phyloP scores from a whole-genome alignment of 2,113 vertebrate genomes.

The Danionella cerebrum region DNA sequence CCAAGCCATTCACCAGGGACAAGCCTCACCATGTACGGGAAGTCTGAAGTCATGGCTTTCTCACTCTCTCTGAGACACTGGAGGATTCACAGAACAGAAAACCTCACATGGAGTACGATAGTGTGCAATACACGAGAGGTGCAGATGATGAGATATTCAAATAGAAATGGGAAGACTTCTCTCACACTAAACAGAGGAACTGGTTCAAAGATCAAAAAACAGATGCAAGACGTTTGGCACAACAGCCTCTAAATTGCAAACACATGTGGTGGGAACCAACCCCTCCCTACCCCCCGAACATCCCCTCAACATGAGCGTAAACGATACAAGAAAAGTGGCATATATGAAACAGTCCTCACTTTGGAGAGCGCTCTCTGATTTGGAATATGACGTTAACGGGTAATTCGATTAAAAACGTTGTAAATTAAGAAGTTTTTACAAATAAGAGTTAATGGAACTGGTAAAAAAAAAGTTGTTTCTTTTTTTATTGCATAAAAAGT shows the following conservation, averaged over 20 bases:
- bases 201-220: constrained; percentile 73
- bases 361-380: no score
- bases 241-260: constrained; percentile 67
- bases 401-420: no score
- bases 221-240: constrained; percentile 67
- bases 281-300: constrained; percentile 27
- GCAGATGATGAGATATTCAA: constrained; percentile 26
- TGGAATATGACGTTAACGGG: no score
- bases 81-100: constrained; percentile 37
- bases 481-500: no score
- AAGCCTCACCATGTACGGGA: constrained; percentile 3
- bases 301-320: no score
- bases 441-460: no score
- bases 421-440: no score
- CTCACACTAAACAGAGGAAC: constrained; percentile 37
- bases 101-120: background rate
- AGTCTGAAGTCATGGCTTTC: background rate
- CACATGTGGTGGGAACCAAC: constrained; percentile 61
- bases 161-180: background rate
- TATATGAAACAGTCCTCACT: no score
- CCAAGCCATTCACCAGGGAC: background rate
- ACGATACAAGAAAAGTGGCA: no score
- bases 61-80: constrained; percentile 37
- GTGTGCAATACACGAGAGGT: constrained; percentile 2
- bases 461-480: no score